A percentile compares a stretch with the other conserved stretches of the same genome.
Evolutionary conservation across 2,113 vertebrate genomes (phyloP).

Genomic region (Oenanthe oenanthe): DNA sequence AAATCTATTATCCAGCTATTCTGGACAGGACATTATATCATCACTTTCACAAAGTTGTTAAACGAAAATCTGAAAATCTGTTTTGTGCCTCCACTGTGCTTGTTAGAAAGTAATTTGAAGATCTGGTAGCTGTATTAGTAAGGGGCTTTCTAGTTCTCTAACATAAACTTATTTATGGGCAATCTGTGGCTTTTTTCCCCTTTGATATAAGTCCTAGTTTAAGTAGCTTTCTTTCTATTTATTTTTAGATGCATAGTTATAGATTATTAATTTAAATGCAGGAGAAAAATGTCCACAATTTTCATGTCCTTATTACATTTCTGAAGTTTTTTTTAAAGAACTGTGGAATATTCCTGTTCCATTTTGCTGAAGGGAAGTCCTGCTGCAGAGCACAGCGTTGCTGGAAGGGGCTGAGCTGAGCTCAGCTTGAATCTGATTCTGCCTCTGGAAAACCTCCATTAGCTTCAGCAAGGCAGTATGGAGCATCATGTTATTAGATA

Average conservation of each 20-base stretch:
- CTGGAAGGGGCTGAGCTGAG: background rate
- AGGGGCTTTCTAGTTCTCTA: background rate
- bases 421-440: background rate
- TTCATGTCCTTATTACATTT: background rate
- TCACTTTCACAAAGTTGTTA: background rate
- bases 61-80: background rate
- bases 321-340: background rate
- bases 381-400: background rate
- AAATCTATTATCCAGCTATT: background rate
- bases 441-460: background rate
- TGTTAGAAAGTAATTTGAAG: constrained; percentile 1
- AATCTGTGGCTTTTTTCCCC: fast-evolving
- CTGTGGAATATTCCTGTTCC: background rate
- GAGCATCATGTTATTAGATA: background rate
- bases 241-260: background rate
- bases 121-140: background rate
- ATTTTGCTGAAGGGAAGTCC: background rate
- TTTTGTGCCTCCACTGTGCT: background rate
- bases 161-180: background rate
- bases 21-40: background rate
- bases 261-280: background rate
- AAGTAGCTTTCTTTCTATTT: background rate
- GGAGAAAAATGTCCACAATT: background rate
- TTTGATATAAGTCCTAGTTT: background rate
- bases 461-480: background rate